These are phyloP conservation scores for Patella caerulea DNA, from an alignment of 2,888 invertebrate species.

Conservation along the genomic window DNA sequence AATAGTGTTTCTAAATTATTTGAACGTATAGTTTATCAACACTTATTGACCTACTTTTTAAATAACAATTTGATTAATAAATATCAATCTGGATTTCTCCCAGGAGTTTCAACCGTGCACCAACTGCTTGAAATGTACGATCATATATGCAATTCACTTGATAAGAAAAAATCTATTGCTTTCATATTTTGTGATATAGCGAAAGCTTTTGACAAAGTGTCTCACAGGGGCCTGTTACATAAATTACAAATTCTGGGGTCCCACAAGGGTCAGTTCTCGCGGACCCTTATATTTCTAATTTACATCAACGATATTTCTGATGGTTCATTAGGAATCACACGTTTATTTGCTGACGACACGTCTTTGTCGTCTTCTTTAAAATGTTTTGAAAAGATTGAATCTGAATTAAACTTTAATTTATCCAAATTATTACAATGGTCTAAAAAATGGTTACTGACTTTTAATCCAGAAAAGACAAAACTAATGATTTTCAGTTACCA, in stretches of 20 bases:
- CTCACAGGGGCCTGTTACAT: constrained; percentile 14
- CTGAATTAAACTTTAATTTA: not conserved
- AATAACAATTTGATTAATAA: constrained; percentile 36
- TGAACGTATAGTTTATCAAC: constrained; percentile 39
- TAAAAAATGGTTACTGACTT: not conserved
- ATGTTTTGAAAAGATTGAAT: not conserved
- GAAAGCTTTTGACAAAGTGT: constrained; percentile 20
- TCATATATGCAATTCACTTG: constrained; percentile 28
- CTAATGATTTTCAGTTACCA: not conserved
- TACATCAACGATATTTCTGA: not conserved
- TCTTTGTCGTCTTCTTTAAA: not conserved
- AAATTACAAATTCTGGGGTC: constrained; percentile 8
- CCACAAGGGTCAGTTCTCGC: not conserved
- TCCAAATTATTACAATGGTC: not conserved
- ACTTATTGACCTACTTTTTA: constrained; percentile 28
- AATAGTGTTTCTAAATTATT: constrained; percentile 34
- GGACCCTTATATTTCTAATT: not conserved
- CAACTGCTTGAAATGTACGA: constrained; percentile 37
- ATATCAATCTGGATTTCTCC: constrained; percentile 40
- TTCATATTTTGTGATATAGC: constrained; percentile 38
- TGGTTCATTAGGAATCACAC: not conserved
- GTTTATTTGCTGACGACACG: not conserved
- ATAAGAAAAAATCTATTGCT: constrained; percentile 35
- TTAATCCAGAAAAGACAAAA: not conserved
- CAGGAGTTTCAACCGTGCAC: constrained; percentile 36